These are phyloP conservation scores for Garra rufa DNA, from an alignment of 2,113 vertebrate genomes.

Conservation along the genomic window DNA sequence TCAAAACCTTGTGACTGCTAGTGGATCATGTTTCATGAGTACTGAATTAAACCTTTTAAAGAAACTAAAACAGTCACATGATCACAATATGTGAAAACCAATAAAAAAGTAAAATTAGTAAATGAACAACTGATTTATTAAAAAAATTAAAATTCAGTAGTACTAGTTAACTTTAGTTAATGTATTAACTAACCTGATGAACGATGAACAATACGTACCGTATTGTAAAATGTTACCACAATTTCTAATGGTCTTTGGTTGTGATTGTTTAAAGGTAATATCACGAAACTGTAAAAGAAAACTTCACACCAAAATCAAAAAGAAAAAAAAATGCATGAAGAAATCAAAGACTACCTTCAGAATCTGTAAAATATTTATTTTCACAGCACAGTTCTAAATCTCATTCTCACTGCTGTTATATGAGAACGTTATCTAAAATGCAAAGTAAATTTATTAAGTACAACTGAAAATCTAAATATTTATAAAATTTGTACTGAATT, in stretches of 20 bases:
- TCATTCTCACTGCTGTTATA: neutral
- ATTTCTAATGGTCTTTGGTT: neutral
- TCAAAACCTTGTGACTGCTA: too few relatives aligned
- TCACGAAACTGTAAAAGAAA: too few relatives aligned
- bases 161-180: too few relatives aligned
- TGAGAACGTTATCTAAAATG: neutral
- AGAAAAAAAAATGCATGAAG: neutral
- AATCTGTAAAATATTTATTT: neutral
- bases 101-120: neutral
- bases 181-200: too few relatives aligned
- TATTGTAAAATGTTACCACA: too few relatives aligned
- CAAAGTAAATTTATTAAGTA: neutral
- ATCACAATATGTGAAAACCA: neutral
- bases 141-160: too few relatives aligned
- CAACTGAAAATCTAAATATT: neutral
- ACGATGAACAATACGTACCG: too few relatives aligned
- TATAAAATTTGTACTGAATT: neutral
- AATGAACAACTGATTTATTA: neutral
- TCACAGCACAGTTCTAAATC: too few relatives aligned
- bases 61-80: neutral
- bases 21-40: neutral
- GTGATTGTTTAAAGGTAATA: neutral
- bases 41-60: neutral
- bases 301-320: neutral
- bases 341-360: neutral